These are phyloP conservation scores for Cairina moschata DNA, from an alignment of 2,113 vertebrate species.

Conservation along the genomic window DNA sequence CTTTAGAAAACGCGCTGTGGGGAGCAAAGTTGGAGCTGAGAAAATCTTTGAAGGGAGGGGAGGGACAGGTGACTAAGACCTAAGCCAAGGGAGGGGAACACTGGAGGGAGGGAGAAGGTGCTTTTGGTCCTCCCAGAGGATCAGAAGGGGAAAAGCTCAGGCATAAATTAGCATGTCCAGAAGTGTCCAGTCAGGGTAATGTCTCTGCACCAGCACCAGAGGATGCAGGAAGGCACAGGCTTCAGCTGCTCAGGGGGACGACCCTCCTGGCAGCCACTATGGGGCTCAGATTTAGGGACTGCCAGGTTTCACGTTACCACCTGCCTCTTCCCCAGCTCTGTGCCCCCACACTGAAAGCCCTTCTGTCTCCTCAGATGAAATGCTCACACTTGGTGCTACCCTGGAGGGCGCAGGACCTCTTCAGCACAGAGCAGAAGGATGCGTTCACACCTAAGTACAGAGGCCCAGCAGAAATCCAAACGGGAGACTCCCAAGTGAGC, in stretches of 20 bases:
- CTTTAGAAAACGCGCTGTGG: neutral
- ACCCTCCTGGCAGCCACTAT: neutral
- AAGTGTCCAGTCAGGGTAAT: neutral
- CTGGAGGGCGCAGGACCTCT: neutral
- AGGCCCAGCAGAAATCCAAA: neutral
- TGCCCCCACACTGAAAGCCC: neutral
- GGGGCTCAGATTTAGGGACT: neutral
- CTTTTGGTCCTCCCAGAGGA: neutral
- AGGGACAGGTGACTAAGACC: neutral
- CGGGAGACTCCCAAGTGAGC: neutral
- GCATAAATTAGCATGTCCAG: neutral
- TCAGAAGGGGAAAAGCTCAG: neutral
- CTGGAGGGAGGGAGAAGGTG: neutral
- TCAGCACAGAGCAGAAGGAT: neutral
- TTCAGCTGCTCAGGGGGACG: neutral
- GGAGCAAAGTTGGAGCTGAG: rapidly evolving
- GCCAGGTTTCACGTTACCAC: neutral
- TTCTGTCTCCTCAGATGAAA: neutral
- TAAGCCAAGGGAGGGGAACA: rapidly evolving
- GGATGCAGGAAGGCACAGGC: neutral
- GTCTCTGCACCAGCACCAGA: neutral
- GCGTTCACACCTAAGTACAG: neutral
- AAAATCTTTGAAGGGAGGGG: neutral
- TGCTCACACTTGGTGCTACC: neutral
- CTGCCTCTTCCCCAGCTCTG: neutral